These are phyloP conservation scores for Eurytoma californica DNA, from an alignment of 2,888 invertebrate species.

Conservation along the genomic window DNA sequence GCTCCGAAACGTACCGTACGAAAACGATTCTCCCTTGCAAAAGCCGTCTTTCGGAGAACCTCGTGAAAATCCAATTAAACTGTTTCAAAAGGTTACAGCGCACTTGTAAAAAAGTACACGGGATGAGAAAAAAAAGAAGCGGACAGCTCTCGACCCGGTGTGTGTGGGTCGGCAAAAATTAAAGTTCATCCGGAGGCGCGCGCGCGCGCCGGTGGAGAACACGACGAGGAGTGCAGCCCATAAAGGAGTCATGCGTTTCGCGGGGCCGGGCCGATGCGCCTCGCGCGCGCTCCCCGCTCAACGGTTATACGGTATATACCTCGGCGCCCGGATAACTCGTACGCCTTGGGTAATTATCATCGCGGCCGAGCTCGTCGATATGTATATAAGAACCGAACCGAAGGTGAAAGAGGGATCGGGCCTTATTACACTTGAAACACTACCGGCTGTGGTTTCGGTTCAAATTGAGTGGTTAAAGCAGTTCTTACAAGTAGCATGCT, in stretches of 20 bases:
- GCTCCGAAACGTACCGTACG: too few species aligned
- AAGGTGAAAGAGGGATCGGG: constrained; percentile 19
- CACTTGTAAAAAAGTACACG: neutral
- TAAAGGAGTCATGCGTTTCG: constrained; percentile 30
- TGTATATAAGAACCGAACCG: neutral
- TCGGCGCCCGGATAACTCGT: constrained; percentile 24
- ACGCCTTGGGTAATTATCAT: constrained; percentile 41
- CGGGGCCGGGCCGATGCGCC: neutral
- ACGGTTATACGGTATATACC: too few species aligned
- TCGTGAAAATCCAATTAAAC: constrained; percentile 29
- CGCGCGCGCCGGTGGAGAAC: neutral
- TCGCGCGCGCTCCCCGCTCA: too few species aligned
- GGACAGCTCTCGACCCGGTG: neutral
- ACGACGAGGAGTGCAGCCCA: constrained; percentile 10
- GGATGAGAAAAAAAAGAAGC: neutral
- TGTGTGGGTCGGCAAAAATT: constrained; percentile 32
- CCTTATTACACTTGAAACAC: constrained; percentile 20
- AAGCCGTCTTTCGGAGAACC: neutral
- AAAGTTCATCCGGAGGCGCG: constrained; percentile 23
- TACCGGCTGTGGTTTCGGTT: neutral
- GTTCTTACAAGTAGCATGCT: too few species aligned
- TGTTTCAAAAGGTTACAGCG: neutral
- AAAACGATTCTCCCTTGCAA: too few species aligned
- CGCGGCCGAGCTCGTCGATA: constrained; percentile 29
- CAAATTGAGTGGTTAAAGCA: neutral